Percentiles rank a stretch among this genome's conserved stretches.
Conservation (phyloP, 2,797 vertebrate species). For the Pachyuromys duprasi region DNA sequence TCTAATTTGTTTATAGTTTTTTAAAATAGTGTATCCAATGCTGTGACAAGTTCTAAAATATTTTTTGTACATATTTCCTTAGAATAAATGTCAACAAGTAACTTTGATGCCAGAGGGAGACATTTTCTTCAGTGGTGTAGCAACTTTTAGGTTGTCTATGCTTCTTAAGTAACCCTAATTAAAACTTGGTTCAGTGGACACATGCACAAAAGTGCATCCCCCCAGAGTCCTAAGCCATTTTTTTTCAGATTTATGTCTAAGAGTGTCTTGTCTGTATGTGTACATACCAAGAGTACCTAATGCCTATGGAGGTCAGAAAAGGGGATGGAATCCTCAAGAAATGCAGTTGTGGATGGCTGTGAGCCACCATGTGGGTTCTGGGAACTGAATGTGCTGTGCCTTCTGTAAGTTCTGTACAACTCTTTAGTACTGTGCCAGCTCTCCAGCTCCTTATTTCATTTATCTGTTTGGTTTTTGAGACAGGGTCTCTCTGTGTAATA, state of each 20-base stretch:
- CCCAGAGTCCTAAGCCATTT: background rate
- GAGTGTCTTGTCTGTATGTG: background rate
- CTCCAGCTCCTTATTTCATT: background rate
- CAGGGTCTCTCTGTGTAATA: background rate
- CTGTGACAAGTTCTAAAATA: background rate
- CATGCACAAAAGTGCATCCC: background rate
- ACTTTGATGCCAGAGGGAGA: background rate
- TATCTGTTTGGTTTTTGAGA: background rate
- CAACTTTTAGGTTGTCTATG: background rate
- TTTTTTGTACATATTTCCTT: background rate
- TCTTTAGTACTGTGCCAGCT: background rate
- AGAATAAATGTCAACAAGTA: slow-evolving; percentile 1
- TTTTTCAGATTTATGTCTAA: background rate
- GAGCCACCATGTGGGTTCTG: background rate
- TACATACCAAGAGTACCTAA: background rate
- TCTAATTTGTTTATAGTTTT: slow-evolving; percentile 16
- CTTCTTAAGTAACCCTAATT: background rate
- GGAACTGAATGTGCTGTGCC: background rate
- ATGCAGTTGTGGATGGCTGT: background rate
- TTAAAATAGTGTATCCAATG: background rate
- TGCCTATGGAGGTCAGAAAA: background rate
- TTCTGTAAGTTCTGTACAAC: background rate
- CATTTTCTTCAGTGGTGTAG: background rate
- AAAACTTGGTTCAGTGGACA: background rate
- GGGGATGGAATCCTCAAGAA: background rate